Percentiles rank a stretch among this genome's conserved stretches.
Evolutionary conservation across 2,113 vertebrate species (phyloP).

Genomic region (Lota lota): DNA sequence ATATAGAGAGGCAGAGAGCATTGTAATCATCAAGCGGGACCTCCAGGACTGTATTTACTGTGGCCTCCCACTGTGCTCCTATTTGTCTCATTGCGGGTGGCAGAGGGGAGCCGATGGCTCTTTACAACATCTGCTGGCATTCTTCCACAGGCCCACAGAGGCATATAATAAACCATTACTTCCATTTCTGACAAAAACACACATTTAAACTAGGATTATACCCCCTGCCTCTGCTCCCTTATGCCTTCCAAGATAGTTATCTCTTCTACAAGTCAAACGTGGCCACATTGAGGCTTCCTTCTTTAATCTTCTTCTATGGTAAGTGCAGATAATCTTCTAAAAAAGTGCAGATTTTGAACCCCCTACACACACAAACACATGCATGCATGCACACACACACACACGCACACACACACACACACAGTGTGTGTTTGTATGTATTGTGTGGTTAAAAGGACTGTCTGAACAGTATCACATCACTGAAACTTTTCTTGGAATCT

Average conservation of each 20-base stretch:
- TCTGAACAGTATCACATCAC: background rate
- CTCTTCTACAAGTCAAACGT: slow-evolving; percentile 51
- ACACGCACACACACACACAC: background rate
- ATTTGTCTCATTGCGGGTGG: slow-evolving; percentile 64
- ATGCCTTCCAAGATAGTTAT: slow-evolving; percentile 37
- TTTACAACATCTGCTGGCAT: slow-evolving; percentile 64
- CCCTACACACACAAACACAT: background rate
- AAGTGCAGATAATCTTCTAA: too few species aligned
- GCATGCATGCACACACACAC: background rate
- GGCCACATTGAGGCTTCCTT: background rate
- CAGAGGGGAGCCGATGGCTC: slow-evolving; percentile 37
- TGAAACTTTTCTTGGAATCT: slow-evolving; percentile 14
- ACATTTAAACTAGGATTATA: slow-evolving; percentile 74
- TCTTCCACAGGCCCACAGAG: slow-evolving; percentile 52
- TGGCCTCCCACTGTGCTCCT: slow-evolving; percentile 56
- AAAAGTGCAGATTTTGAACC: background rate
- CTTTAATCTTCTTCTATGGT: slow-evolving; percentile 9
- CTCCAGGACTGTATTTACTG: slow-evolving; percentile 60
- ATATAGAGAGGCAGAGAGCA: slow-evolving; percentile 17
- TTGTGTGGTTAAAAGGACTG: background rate
- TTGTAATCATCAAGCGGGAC: slow-evolving; percentile 57
- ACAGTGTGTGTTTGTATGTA: background rate
- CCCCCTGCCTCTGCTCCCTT: slow-evolving; percentile 60
- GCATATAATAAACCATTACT: slow-evolving; percentile 72
- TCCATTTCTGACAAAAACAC: slow-evolving; percentile 69